These are phyloP conservation scores for Protosalanx chinensis DNA, from an alignment of 2,797 vertebrate genomes.

Conservation along the genomic window DNA sequence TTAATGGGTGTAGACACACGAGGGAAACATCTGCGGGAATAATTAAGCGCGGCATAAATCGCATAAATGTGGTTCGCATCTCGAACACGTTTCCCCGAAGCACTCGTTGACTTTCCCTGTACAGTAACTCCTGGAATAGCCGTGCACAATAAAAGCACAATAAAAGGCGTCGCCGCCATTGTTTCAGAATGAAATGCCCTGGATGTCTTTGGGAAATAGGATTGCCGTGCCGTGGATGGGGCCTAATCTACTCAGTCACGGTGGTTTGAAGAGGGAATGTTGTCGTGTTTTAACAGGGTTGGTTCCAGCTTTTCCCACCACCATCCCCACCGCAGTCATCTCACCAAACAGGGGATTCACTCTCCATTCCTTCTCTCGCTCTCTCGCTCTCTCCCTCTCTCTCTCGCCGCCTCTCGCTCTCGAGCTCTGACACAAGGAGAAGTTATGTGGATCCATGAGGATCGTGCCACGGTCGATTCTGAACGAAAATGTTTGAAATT, in stretches of 20 bases:
- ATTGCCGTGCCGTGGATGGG: constrained; percentile 71
- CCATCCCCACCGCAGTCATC: constrained; percentile 58
- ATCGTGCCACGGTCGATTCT: constrained; percentile 43
- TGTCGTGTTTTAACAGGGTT: constrained; percentile 74
- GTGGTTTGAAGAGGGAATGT: constrained; percentile 74
- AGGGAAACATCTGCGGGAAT: constrained; percentile 64
- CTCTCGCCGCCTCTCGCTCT: constrained; percentile 28
- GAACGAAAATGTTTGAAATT: constrained; percentile 16
- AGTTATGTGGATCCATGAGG: constrained; percentile 54
- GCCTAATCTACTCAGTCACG: constrained; percentile 78
- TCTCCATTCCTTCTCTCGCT: constrained; percentile 20
- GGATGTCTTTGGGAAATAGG: constrained; percentile 74
- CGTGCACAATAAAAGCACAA: constrained; percentile 63
- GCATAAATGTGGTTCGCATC: constrained; percentile 61
- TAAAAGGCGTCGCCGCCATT: constrained; percentile 62
- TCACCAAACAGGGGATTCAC: constrained; percentile 51
- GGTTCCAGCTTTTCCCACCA: constrained; percentile 65
- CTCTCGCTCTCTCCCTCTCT: constrained; percentile 19
- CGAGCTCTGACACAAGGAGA: constrained; percentile 40
- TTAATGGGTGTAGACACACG: constrained; percentile 66
- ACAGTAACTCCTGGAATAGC: constrained; percentile 55
- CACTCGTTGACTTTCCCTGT: constrained; percentile 64
- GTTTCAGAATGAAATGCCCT: constrained; percentile 71
- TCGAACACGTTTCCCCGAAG: constrained; percentile 54
- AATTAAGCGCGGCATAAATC: constrained; percentile 65